phyloP scores from a whole-genome alignment of 2,888 invertebrate genomes.

The Latheticus oryzae region DNA sequence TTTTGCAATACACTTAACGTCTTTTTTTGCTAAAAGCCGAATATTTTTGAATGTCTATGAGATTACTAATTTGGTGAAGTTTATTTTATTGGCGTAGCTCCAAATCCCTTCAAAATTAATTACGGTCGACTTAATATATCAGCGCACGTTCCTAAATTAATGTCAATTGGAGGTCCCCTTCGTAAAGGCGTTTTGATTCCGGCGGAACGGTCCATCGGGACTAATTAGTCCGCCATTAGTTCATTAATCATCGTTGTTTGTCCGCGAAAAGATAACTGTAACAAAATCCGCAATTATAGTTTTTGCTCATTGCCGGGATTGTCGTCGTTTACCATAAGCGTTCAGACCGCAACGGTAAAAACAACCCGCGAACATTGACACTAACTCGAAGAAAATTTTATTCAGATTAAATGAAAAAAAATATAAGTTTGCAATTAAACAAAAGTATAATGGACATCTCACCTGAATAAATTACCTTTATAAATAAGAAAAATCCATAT shows the following conservation, averaged over 20 bases:
- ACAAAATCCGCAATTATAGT: constrained; percentile 19
- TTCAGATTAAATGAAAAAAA: too few relatives aligned
- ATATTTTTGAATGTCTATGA: too few relatives aligned
- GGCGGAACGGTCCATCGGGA: constrained; percentile 13
- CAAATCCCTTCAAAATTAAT: constrained; percentile 11
- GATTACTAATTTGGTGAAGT: too few relatives aligned
- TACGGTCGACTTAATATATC: constrained; percentile 10
- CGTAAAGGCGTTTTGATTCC: constrained; percentile 16
- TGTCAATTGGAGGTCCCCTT: constrained; percentile 11
- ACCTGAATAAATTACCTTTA: constrained; percentile 42
- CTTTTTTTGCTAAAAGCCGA: too few relatives aligned
- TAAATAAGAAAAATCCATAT: constrained; percentile 46
- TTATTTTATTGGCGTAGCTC: too few relatives aligned
- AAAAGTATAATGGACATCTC: constrained; percentile 27
- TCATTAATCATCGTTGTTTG: constrained; percentile 18
- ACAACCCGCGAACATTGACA: not conserved
- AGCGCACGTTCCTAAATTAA: constrained; percentile 9
- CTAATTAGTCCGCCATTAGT: constrained; percentile 14
- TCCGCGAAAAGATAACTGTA: constrained; percentile 12
- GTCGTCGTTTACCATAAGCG: too few relatives aligned
- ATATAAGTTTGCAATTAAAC: too few relatives aligned
- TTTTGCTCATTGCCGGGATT: constrained; percentile 6
- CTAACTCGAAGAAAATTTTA: not conserved
- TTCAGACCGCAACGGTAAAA: too few relatives aligned
- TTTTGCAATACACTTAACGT: too few relatives aligned